Evolutionary conservation across 2,888 invertebrate genomes (phyloP).

Genomic region (Apeira syringaria): DNA sequence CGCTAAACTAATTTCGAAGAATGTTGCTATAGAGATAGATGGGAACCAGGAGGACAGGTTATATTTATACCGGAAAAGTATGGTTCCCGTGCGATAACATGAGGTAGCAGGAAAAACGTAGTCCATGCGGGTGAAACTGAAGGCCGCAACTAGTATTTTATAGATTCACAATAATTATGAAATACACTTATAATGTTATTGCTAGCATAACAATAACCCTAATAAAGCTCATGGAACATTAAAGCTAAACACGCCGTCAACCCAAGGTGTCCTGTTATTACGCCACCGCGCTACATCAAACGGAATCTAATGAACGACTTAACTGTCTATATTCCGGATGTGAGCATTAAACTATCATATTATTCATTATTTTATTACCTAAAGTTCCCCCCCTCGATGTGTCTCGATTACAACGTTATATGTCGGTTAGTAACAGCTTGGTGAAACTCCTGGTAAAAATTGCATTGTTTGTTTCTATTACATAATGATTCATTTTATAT

Average conservation of each 20-base stretch:
- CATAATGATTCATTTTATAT: too few species aligned
- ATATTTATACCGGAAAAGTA: too few species aligned
- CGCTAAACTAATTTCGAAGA: too few species aligned
- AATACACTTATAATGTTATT: conserved; percentile 2
- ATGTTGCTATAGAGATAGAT: too few species aligned
- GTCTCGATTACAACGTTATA: conserved; percentile 39
- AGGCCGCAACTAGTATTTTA: too few species aligned
- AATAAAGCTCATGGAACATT: conserved; percentile 31
- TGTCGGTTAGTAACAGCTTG: conserved; percentile 1
- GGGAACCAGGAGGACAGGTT: too few species aligned
- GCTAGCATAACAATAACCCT: conserved; percentile 13
- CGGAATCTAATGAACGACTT: conserved; percentile 44
- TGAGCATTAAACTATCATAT: conserved; percentile 70
- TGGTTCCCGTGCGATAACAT: too few species aligned
- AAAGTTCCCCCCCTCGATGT: conserved; percentile 43
- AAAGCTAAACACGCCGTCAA: conserved; percentile 38
- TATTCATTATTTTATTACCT: conserved; percentile 68
- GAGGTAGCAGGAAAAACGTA: too few species aligned
- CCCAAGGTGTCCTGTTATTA: conserved; percentile 57
- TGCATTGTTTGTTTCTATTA: not conserved
- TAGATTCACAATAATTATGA: too few species aligned
- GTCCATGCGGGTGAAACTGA: too few species aligned
- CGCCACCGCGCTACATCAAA: conserved; percentile 57
- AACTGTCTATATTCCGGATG: conserved; percentile 56
- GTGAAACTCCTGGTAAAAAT: conserved; percentile 2